Base-by-base conservation (phyloP, 2,797 vertebrate species). In the Taenioides sp. region DNA sequence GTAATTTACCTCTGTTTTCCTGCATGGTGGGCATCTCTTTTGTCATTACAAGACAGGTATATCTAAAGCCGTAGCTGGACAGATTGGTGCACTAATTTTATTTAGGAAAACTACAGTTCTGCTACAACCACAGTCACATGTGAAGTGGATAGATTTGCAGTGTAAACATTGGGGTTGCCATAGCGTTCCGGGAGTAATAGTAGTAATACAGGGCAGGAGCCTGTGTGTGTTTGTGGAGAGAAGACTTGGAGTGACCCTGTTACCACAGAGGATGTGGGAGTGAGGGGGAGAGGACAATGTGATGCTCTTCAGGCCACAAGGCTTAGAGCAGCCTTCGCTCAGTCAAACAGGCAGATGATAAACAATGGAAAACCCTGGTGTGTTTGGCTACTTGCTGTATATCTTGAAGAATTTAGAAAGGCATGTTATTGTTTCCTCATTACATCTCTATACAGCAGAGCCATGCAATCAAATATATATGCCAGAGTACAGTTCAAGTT, bases 181-280 rank as follows among this genome's bases (percentile, higher is more conserved):
- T 85, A 87, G 81, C 79, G 75, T 75, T 64, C 71, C 70, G 67
- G 65, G 70, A 20, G 72, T 73, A 68, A 80, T 78, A 82, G 74
- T 77, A 73, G 50, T 49, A 55, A 83, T 67, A 54, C 69, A 50
- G 72, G 70, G 52, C 57, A 7, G 14, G 62, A 47, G 55, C 52
- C 63, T 73, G 69, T 58, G 75, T 63, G 67, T 71, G 70, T 71
- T 71, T 63, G 69, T 85, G 76, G n/a, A 75, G 34, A 37, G 74
- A 75, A 85, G 81, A 88, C 85, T 88, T 78, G 84, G 78, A 89
- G 74, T 86, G 86, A 89, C 87, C 84, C 67, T 87, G 74, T 83
- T 60, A 88, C 91, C 91, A 81, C 89, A 93, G 86, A 91, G 92
- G 92, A 93, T 93, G 93, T 93, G 93, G 93, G 87, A 87, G 75